Evolutionary conservation across 1,140 invertebrate genomes (phyloP).

Genomic region (Ceratosolen fusciceps): DNA sequence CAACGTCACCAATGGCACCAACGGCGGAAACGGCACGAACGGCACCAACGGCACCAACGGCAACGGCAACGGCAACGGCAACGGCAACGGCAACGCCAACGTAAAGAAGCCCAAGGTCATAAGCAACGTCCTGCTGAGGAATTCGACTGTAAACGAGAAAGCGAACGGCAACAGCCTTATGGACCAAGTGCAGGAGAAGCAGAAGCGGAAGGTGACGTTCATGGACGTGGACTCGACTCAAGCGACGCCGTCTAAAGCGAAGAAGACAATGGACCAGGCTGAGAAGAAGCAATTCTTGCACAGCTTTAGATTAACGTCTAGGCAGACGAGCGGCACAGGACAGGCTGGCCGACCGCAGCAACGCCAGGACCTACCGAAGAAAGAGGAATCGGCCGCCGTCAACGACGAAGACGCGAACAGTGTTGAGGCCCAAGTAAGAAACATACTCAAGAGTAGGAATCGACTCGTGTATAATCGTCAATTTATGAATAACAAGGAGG

Average conservation of each 20-base stretch:
- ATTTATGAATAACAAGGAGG: neutral
- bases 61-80: slow-evolving; percentile 56
- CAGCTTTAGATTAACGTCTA: slow-evolving; percentile 60
- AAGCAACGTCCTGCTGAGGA: slow-evolving; percentile 58
- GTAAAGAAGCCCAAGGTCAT: slow-evolving; percentile 61
- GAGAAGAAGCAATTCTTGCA: slow-evolving; percentile 65
- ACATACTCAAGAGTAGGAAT: slow-evolving; percentile 38
- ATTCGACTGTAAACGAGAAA: neutral
- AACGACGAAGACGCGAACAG: neutral
- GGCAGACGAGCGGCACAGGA: slow-evolving; percentile 38
- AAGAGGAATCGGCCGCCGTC: neutral
- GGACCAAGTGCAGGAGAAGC: slow-evolving; percentile 54
- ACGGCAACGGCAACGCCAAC: slow-evolving; percentile 35
- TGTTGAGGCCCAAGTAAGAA: slow-evolving; percentile 30
- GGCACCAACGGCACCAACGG: slow-evolving; percentile 60
- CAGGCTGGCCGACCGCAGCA: neutral
- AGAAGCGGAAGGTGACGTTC: slow-evolving; percentile 62
- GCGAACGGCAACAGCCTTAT: slow-evolving; percentile 1
- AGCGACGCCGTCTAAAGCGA: slow-evolving; percentile 52
- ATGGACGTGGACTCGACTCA: slow-evolving; percentile 52
- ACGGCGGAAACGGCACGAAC: slow-evolving; percentile 62
- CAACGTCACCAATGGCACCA: slow-evolving; percentile 25
- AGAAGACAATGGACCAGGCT: slow-evolving; percentile 55
- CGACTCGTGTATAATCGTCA: slow-evolving; percentile 1
- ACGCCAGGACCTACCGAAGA: neutral